Evolutionary conservation across 2,113 vertebrate genomes (phyloP).

Genomic region (Aldabrachelys gigantea): DNA sequence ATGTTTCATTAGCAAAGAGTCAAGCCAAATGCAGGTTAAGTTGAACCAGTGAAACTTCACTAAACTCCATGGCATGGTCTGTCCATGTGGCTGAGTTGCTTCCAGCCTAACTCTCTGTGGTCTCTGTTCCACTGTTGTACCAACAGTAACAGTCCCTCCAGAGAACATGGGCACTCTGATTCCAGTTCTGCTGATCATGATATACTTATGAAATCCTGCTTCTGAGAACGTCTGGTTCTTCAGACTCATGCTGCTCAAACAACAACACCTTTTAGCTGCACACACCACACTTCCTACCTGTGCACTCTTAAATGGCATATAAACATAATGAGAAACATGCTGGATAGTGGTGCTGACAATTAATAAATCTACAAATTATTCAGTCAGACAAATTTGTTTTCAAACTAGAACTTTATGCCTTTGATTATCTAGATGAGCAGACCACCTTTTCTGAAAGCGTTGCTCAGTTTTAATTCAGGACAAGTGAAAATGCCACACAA

Average conservation of each 20-base stretch:
- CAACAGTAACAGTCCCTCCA: too few relatives aligned
- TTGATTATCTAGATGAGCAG: background rate
- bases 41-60: background rate
- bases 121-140: background rate
- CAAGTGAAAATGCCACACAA: background rate
- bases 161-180: background rate
- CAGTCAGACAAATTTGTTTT: background rate
- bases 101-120: background rate
- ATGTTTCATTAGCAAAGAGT: background rate
- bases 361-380: background rate
- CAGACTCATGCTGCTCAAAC: background rate
- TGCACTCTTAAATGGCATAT: background rate
- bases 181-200: background rate
- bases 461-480: background rate
- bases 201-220: background rate
- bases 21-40: background rate
- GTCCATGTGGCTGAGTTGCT: background rate
- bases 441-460: background rate
- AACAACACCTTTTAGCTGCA: background rate
- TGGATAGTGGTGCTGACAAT: background rate
- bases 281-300: background rate
- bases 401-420: background rate
- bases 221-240: background rate
- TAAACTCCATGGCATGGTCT: background rate
- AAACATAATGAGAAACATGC: background rate